Percentiles rank a stretch among this genome's conserved stretches.
These are phyloP conservation scores for Tarsius wallacei DNA, from an alignment of 2,797 vertebrate species.

Conservation along the genomic window DNA sequence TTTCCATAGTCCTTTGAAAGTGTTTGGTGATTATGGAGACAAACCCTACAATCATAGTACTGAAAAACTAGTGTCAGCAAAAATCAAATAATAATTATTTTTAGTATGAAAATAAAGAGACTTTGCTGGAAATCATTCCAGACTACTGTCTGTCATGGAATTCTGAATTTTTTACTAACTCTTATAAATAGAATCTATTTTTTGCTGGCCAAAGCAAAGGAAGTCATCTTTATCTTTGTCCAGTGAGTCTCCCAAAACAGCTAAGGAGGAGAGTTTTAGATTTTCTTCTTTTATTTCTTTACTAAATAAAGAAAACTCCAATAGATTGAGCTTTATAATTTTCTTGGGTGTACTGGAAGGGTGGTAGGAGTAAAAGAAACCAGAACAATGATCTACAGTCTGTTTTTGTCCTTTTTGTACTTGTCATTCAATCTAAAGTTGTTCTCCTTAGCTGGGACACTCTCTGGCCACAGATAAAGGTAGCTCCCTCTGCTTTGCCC, in stretches of 20 bases:
- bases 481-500: not conserved
- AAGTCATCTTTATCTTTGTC: not conserved
- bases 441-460: not conserved
- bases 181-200: not conserved
- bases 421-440: slow-evolving; percentile 30
- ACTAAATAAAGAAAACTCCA: no score
- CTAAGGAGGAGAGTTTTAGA: not conserved
- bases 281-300: not conserved
- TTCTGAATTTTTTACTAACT: not conserved
- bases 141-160: not conserved
- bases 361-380: not conserved
- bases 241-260: not conserved
- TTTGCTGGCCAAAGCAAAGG: slow-evolving; percentile 22
- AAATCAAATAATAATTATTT: not conserved
- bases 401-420: not conserved
- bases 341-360: not conserved
- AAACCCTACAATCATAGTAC: not conserved
- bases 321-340: not conserved
- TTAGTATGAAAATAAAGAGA: slow-evolving; percentile 22
- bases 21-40: not conserved
- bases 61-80: not conserved
- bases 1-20: slow-evolving; percentile 1
- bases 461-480: not conserved
- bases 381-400: not conserved
- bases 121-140: not conserved